Evolutionary conservation across 2,888 invertebrate species (phyloP), one percentile per base, ranked within the genome.

Genomic region (Blomia tropicalis): DNA sequence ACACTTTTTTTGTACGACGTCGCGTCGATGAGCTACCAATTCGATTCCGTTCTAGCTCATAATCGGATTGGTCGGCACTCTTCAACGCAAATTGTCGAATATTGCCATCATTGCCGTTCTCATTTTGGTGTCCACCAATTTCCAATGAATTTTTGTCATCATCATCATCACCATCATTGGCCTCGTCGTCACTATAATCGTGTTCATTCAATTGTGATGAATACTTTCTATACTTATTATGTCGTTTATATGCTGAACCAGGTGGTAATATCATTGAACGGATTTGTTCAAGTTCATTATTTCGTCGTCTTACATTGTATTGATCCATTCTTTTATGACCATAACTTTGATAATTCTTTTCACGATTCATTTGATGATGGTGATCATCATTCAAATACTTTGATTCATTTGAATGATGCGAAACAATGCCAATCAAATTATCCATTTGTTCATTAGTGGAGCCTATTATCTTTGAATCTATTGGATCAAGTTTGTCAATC

Each of bases 21-120:
- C 36, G 7, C 36, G 36, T 17, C 7, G 36, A 7, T 11, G 7
- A 11, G 22, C 51, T 27, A 14, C 41, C 41, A 41, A 41, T 41
- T 47, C 51, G 51, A 7, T 47, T 22, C n/a, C 27, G 7, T 7
- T 47, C 23, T 7, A 22, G 11, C 5, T 47, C 23, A 27, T 47
- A 47, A 47, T 47, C 51, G 51, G 51, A 47, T 47, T 47, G 51
- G 23, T 47, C 51, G 27, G 23, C 27, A 47, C 51, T 47, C 51
- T 47, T 47, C 22, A 47, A 27, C 22, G 51, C 51, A 47, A 47
- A 47, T 27, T 47, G 51, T n/a, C 51, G 51, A 25, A 47, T 47
- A n/a, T 47, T 47, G 51, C 7, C 27, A 27, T 47, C 51, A 11
- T 47, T 27, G 7, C n/a, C 27, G 23, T 7, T 27, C 7, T 7